Conservation (phyloP, 2,888 invertebrate genomes). For the Gastrophysa polygoni region DNA sequence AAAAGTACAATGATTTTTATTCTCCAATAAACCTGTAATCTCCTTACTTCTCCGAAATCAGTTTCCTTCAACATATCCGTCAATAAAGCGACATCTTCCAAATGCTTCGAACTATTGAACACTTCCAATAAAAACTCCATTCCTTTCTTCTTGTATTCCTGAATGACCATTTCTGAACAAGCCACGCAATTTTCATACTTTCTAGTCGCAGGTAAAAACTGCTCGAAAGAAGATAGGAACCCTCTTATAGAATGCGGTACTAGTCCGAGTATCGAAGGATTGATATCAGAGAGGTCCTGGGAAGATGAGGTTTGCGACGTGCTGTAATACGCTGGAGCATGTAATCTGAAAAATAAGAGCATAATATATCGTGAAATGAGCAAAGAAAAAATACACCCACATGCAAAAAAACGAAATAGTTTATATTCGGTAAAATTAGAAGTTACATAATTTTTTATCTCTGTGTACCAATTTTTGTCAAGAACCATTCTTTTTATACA, state of each 20-base stretch:
- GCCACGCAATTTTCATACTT: constrained; percentile 92
- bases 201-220: constrained; percentile 81
- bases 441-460: no score
- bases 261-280: constrained; percentile 69
- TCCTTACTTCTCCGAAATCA: constrained; percentile 65
- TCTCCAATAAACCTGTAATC: no score
- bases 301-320: constrained; percentile 47
- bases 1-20: no score
- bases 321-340: constrained; percentile 70
- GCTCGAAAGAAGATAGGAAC: constrained; percentile 81
- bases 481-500: no score
- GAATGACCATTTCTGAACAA: constrained; percentile 73
- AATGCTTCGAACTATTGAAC: constrained; percentile 78
- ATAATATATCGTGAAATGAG: no score
- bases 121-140: constrained; percentile 78
- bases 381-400: no score
- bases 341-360: constrained; percentile 26
- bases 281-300: constrained; percentile 30
- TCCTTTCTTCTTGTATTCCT: constrained; percentile 62
- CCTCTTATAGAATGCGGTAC: constrained; percentile 95
- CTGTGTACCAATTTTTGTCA: no score
- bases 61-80: constrained; percentile 66
- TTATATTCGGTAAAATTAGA: no score
- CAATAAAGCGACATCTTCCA: constrained; percentile 88
- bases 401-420: no score